A percentile compares a stretch with the other conserved stretches of the same genome.
These are phyloP conservation scores for Diarsia mendica DNA, from an alignment of 2,888 invertebrate genomes.

Conservation along the genomic window DNA sequence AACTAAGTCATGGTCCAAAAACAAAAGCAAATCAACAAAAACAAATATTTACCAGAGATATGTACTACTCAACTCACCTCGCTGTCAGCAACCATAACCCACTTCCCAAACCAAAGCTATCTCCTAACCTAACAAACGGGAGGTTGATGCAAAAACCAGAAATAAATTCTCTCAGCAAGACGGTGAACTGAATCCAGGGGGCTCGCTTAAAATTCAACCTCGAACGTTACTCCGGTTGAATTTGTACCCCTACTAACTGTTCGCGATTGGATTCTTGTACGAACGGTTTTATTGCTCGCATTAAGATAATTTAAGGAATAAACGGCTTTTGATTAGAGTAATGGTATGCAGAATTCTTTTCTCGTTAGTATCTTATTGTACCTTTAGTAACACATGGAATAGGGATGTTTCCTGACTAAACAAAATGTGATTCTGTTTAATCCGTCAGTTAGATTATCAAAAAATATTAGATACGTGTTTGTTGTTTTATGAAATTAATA, in stretches of 20 bases:
- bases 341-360: neutral
- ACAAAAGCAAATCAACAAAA: neutral
- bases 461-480: no score
- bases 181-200: conserved; percentile 72
- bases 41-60: neutral
- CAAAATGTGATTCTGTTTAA: no score
- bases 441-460: no score
- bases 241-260: conserved; percentile 62
- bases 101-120: neutral
- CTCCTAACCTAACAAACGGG: conserved; percentile 63
- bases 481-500: no score
- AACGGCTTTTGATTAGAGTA: conserved; percentile 28
- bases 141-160: conserved; percentile 82
- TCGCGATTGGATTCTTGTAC: conserved; percentile 37
- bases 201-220: conserved; percentile 81
- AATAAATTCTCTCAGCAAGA: conserved; percentile 83
- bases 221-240: conserved; percentile 72
- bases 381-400: neutral
- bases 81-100: neutral
- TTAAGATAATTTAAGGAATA: conserved; percentile 28
- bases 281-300: conserved; percentile 28
- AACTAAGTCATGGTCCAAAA: no score
- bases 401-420: no score
- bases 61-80: neutral
- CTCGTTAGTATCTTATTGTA: conserved; percentile 7